Evolutionary conservation across 1,140 invertebrate species (phyloP), one percentile per base, ranked within the genome.

Genomic region (Hylaeus anthracinus): DNA sequence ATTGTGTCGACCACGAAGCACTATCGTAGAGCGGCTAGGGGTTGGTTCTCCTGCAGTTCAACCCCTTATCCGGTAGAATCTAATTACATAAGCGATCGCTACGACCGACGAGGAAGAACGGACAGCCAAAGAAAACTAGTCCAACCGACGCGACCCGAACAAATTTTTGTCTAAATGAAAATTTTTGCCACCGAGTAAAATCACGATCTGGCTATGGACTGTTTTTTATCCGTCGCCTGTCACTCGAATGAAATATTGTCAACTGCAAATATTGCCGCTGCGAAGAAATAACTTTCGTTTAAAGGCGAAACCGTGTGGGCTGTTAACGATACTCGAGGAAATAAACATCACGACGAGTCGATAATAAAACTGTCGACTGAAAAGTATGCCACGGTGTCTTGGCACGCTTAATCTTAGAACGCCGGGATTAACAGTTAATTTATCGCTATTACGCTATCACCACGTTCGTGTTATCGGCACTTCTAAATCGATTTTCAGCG

Each of bases 51-150:
- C 72, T 70, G 79, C 75, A 73, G 78, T 53, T 87, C 78, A 79
- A 81, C 80, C 81, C 70, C 79, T 83, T 83, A 85, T 86, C 79
- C 72, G 63, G 51, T 56, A 60, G 61, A 85, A 88, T 88, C 82
- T 88, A 88, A 88, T 88, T 88, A 88, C 79, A 73, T 77, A 77
- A 79, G 58, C 58, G 1, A 8, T 5, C 45, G n/a, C 6, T 48
- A 48, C 45, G 45, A 48, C 51, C 74, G 73, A 15, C n/a, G 41
- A 8, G 51, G 10, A 45, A 3, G 4, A 63, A 9, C 0, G 12
- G 6, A 6, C 4, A 9, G 12, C 4, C 9, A 12, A 56, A 39
- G 26, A 67, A 45, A 63, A 26, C 37, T 15, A 56, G 5, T 43
- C 10, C 26, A 37, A 14, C 26, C 45, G 58, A n/a, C 15, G 41